These are phyloP conservation scores for Rousettus leschenaultii DNA, from an alignment of 2,113 vertebrate species.

Conservation along the genomic window DNA sequence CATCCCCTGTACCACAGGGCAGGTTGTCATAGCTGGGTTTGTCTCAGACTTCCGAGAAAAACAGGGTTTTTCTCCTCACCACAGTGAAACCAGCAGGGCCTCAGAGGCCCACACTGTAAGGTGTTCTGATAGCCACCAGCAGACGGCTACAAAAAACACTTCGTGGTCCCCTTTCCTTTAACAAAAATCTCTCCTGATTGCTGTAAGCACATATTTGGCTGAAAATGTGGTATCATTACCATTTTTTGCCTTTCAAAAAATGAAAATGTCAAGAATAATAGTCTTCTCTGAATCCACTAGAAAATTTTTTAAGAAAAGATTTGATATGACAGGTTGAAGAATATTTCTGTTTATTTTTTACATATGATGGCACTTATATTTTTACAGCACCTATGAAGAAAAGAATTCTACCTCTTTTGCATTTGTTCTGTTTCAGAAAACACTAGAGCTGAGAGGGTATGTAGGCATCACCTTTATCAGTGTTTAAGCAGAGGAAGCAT, in stretches of 20 bases:
- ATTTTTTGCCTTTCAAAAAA: background rate
- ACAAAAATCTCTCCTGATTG: background rate
- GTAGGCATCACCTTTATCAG: background rate
- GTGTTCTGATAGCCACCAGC: background rate
- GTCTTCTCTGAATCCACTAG: background rate
- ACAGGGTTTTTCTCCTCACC: background rate
- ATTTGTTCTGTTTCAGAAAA: background rate
- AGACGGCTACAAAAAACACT: background rate
- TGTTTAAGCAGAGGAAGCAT: background rate
- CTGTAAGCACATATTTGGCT: background rate
- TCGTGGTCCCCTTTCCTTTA: background rate
- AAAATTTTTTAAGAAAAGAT: slow-evolving; percentile 24
- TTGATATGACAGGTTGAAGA: background rate
- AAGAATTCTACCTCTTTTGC: background rate
- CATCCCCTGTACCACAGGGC: background rate
- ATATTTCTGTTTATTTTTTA: background rate
- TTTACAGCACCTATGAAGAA: background rate
- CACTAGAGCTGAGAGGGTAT: background rate
- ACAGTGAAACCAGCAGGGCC: background rate
- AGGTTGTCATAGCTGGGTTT: background rate
- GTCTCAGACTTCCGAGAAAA: background rate
- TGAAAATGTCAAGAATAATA: slow-evolving; percentile 39
- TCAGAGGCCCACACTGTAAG: background rate
- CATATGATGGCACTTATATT: background rate
- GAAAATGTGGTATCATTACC: background rate